These are phyloP conservation scores for Holacanthus passer DNA, from an alignment of 2,113 vertebrate genomes.

Conservation along the genomic window DNA sequence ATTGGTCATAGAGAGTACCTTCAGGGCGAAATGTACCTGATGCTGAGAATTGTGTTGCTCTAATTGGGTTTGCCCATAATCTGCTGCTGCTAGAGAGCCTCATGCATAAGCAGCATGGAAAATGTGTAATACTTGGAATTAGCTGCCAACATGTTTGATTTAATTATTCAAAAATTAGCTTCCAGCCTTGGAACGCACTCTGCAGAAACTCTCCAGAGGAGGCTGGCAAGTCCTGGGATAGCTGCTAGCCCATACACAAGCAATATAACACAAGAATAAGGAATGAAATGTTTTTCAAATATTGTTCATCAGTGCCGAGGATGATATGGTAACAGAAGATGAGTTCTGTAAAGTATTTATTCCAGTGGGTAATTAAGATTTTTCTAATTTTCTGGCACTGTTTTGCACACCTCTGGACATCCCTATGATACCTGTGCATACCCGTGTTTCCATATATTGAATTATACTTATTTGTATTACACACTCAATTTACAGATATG, in stretches of 20 bases:
- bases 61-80: slow-evolving; percentile 84
- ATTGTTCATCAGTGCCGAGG: slow-evolving; percentile 2
- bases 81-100: slow-evolving; percentile 73
- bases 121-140: slow-evolving; percentile 78
- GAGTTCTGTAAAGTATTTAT: slow-evolving; percentile 6
- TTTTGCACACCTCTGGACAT: not conserved
- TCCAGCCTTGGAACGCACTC: slow-evolving; percentile 74
- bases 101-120: slow-evolving; percentile 78
- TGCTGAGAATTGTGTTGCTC: slow-evolving; percentile 78
- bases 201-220: slow-evolving; percentile 69
- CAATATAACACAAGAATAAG: slow-evolving; percentile 46
- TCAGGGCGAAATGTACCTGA: slow-evolving; percentile 80
- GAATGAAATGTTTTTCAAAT: slow-evolving; percentile 51
- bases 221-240: slow-evolving; percentile 65
- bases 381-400: not conserved
- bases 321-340: slow-evolving; percentile 11
- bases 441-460: not conserved
- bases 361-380: slow-evolving; percentile 27
- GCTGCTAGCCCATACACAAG: slow-evolving; percentile 54
- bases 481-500: slow-evolving; percentile 1
- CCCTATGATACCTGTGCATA: not conserved
- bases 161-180: slow-evolving; percentile 84
- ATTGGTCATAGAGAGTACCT: slow-evolving; percentile 81
- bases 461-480: not conserved
- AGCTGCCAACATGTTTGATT: slow-evolving; percentile 83